Evolutionary conservation across 2,797 vertebrate species (phyloP), one percentile per base, ranked within the genome.

Genomic region (Sebastes taczanowskii): DNA sequence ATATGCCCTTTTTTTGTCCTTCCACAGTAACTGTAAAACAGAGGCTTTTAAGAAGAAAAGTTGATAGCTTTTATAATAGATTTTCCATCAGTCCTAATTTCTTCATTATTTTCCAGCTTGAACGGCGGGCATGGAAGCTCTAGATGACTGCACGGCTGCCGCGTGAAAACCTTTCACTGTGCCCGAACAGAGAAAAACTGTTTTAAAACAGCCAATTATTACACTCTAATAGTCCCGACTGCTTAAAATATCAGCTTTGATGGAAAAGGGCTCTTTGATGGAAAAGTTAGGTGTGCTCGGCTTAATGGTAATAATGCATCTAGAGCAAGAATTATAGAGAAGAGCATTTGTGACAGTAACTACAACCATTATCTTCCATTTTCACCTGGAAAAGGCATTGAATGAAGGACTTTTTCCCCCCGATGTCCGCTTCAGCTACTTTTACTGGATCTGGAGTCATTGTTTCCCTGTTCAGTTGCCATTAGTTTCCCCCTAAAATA

Each of bases 401-500:
- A 89, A 73, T 75, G 25, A 80, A 76, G 9, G 22, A 60, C 59
- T 35, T 61, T 81, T 38, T 79, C 20, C 20, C 18, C 64, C 27
- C 14, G 9, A 14, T 38, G 18, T 84, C 53, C 6, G 38, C 68
- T 73, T 78, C 63, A 25, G 35, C 52, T 60, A 27, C 29, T 81
- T 80, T 80, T 76, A 23, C 55, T 75, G 80, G 29, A 79, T 86
- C 65, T 79, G 27, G 29, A 74, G 53, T 84, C 72, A 87, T 86
- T 92, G 78, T 92, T 89, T 88, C 71, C 53, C 53, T 62, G 82
- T 91, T 86, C 71, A 70, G 46, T 74, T 72, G 46, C 80, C 83
- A 77, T 88, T 87, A 86, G 55, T 86, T 81, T 78, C 38, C 63
- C 46, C 53, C 75, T 84, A 82, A 91, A 94, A 90, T 77, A 91